Evolutionary conservation across 2,888 invertebrate species (phyloP), one percentile per base, ranked within the genome.

Genomic region (Vanessa cardui): DNA sequence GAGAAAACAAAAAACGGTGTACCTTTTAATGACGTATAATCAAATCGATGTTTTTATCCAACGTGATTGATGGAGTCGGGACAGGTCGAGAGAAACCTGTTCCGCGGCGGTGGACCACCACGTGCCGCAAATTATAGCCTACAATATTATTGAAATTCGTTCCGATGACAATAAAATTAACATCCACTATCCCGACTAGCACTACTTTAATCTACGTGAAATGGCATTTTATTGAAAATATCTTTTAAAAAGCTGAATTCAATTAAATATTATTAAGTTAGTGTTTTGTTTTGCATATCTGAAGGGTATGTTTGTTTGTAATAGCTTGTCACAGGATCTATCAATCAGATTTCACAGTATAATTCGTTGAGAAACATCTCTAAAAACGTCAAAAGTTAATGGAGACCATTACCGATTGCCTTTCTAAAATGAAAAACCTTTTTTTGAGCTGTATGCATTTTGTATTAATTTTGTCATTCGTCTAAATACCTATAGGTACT

Each of bases 81-180:
- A 80, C 82, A 80, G 82, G 81, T 83, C 75, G 77, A 79, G 82
- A 76, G 82, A 80, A 88, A 89, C 90, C 77, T 83, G 89, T 90
- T 86, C 69, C 64, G 39, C 33, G 74, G 62, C 54, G 52, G 73
- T 65, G 21, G 31, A 64, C 81, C 81, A 82, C 62, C 76, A 58
- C 0, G 31, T 78, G 81, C 76, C n/a, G 46, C 77, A 73, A 71
- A 65, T 62, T 64, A 66, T 68, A 52, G 52, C 61, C 69, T 62
- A 45, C 64, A 44, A 66, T 66, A 68, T 56, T 54, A 66, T 50
- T 63, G 65, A 72, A 52, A 61, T 58, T 50, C 50, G 46, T 52
- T 21, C 26, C 50, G 50, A 54, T 64, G 45, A 64, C 62, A 65
- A 70, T 70, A 61, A 70, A 65, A 54, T 54, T 54, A 54, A 33